These are phyloP conservation scores for Bubo blakistoni DNA, from an alignment of 2,113 vertebrate genomes.

Conservation along the genomic window DNA sequence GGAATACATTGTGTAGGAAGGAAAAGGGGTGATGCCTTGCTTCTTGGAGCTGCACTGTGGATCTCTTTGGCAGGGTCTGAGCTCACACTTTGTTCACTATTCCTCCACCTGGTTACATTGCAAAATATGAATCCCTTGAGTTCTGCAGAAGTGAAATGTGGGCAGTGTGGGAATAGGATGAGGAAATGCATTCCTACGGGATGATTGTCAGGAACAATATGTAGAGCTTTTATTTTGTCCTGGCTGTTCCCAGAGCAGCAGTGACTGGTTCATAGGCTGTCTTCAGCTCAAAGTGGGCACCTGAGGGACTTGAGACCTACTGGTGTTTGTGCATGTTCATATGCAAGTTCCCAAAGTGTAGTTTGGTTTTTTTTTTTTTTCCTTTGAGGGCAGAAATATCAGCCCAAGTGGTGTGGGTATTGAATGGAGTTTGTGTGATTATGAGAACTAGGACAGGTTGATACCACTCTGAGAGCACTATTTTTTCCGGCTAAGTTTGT, in stretches of 20 bases:
- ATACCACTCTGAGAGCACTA: not conserved
- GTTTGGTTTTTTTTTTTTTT: not conserved
- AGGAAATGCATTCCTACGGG: not conserved
- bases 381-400: not conserved
- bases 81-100: not conserved
- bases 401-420: not conserved
- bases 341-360: not conserved
- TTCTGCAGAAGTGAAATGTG: not conserved
- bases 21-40: not conserved
- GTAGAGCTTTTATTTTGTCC: not conserved
- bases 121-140: not conserved
- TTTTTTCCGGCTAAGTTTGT: not conserved
- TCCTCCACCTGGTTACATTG: not conserved
- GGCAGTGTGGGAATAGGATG: not conserved
- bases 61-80: not conserved
- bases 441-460: not conserved
- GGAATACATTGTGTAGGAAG: not conserved
- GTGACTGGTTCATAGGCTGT: not conserved
- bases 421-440: not conserved
- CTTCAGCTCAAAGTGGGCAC: not conserved
- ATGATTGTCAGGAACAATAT: not conserved
- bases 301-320: not conserved
- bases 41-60: not conserved
- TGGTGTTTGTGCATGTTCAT: not conserved
- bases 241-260: not conserved